These are phyloP conservation scores for Palloptera scutellata DNA, from an alignment of 2,888 invertebrate genomes.

Conservation along the genomic window DNA sequence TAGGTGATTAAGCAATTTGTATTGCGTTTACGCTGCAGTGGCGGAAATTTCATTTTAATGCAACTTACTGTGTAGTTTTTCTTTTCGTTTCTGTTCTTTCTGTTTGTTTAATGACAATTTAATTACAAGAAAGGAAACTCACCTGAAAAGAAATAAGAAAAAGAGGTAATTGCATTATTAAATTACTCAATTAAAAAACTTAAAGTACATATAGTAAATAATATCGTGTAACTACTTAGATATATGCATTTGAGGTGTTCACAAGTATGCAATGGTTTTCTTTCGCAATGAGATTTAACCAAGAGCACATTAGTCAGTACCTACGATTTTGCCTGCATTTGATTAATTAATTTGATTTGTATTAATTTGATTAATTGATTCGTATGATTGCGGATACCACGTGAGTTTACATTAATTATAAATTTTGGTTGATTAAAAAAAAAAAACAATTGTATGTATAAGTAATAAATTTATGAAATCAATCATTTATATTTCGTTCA, in stretches of 20 bases:
- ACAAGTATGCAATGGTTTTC: conserved; percentile 10
- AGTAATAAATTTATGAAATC: no score
- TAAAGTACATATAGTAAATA: neutral
- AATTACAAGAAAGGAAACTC: conserved; percentile 41
- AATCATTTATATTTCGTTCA: no score
- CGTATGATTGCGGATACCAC: no score
- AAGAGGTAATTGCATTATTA: no score
- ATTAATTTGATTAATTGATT: no score
- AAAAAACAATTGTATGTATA: no score
- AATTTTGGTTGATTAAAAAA: no score
- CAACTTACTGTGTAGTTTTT: conserved; percentile 5
- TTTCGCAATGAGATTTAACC: neutral
- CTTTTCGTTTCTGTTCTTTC: neutral
- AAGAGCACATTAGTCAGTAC: no score
- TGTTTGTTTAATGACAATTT: conserved; percentile 46
- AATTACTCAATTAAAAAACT: no score
- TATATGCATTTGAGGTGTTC: neutral
- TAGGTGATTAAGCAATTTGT: conserved; percentile 31
- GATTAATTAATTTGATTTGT: no score
- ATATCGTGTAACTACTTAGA: conserved; percentile 4
- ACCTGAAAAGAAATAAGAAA: conserved; percentile 46
- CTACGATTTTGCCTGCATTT: no score
- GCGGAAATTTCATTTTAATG: neutral
- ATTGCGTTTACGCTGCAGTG: neutral
- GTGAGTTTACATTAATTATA: no score